phyloP scores from a whole-genome alignment of 2,797 vertebrate genomes.

The Manis javanica region DNA sequence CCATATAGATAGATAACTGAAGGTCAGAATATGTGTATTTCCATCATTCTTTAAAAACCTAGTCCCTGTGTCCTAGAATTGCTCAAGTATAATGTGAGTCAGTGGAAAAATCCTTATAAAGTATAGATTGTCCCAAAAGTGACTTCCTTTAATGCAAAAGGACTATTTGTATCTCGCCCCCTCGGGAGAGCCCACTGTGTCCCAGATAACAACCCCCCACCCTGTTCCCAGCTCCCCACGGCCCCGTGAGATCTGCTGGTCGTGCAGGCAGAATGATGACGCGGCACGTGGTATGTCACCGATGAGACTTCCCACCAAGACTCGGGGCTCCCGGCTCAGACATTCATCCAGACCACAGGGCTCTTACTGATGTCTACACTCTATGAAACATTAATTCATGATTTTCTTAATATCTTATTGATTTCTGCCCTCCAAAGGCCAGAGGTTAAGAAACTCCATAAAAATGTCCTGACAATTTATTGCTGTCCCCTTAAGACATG shows the following conservation, averaged over 20 bases:
- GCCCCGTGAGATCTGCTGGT: too few species aligned
- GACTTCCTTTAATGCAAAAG: not conserved
- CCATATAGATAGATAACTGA: too few species aligned
- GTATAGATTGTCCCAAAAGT: not conserved
- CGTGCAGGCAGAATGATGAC: accelerated
- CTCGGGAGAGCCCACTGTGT: not conserved
- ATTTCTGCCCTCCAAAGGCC: slow-evolving; percentile 79
- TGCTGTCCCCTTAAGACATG: slow-evolving; percentile 77
- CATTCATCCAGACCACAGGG: not conserved
- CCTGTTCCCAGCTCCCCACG: too few species aligned
- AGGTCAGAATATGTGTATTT: not conserved
- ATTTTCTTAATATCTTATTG: slow-evolving; percentile 85
- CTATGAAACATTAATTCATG: slow-evolving; percentile 81
- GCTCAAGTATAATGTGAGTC: slow-evolving; percentile 16
- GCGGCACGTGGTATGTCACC: accelerated
- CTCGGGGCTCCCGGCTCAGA: accelerated
- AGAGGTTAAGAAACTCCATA: slow-evolving; percentile 83
- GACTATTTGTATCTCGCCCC: not conserved
- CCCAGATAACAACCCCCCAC: too few species aligned
- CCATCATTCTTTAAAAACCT: not conserved
- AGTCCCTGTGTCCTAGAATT: not conserved
- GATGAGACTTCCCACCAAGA: accelerated
- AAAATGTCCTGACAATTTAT: slow-evolving; percentile 78
- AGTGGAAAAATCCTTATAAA: slow-evolving; percentile 53
- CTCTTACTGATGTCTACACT: slow-evolving; percentile 56